These are phyloP conservation scores for Drosophila emarginata DNA, from an alignment of 2,888 invertebrate species.

Conservation along the genomic window DNA sequence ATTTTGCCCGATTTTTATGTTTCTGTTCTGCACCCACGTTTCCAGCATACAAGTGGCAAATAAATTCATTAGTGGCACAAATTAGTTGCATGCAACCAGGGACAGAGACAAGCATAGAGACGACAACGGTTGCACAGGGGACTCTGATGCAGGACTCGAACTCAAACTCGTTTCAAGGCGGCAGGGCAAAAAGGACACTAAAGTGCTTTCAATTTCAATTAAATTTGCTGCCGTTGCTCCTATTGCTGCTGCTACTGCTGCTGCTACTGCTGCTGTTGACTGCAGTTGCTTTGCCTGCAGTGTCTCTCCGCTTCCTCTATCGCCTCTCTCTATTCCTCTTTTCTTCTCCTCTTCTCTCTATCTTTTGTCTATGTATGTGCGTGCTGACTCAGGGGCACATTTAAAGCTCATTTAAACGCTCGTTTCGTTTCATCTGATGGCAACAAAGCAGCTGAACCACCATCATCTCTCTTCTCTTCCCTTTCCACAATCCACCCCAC, in stretches of 20 bases:
- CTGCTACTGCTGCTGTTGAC: conserved; percentile 21
- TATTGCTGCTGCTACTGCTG: conserved; percentile 32
- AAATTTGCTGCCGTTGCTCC: conserved; percentile 65
- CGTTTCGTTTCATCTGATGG: conserved; percentile 64
- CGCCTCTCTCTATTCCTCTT: conserved; percentile 3
- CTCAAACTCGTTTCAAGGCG: conserved; percentile 9
- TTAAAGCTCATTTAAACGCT: conserved; percentile 74
- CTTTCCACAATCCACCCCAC: conserved; percentile 8
- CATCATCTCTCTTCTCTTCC: background rate
- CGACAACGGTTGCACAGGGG: conserved; percentile 19
- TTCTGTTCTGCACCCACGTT: conserved; percentile 69
- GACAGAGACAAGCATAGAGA: conserved; percentile 26
- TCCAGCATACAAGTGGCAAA: conserved; percentile 77
- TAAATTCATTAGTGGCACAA: conserved; percentile 78
- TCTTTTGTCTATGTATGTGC: conserved; percentile 36
- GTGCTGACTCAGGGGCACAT: conserved; percentile 77
- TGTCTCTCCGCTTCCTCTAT: conserved; percentile 13
- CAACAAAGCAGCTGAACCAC: conserved; percentile 3
- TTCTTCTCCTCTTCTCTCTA: background rate
- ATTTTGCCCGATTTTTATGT: conserved; percentile 65
- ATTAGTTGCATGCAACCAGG: conserved; percentile 73
- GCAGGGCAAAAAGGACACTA: conserved; percentile 66
- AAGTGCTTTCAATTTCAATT: conserved; percentile 79
- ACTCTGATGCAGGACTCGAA: conserved; percentile 12
- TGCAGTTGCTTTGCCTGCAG: conserved; percentile 37